A percentile compares a stretch with the other conserved stretches of the same genome.
Conservation (phyloP, 2,113 vertebrate species). For the Lontra canadensis region DNA sequence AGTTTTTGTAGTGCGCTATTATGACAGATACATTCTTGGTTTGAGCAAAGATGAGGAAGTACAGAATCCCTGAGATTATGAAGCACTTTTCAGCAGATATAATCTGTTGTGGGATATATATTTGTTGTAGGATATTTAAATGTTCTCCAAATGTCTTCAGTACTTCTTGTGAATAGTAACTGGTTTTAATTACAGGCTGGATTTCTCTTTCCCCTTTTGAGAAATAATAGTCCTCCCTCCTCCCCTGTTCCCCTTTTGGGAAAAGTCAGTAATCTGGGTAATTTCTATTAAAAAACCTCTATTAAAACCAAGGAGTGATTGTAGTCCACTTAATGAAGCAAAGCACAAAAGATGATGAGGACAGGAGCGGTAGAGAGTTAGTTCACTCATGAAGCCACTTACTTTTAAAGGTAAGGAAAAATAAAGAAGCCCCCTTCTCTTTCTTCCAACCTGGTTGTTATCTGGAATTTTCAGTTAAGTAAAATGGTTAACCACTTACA, state of each 20-base stretch:
- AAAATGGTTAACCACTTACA: constrained; percentile 45
- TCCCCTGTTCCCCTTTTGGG: background rate
- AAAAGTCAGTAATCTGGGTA: constrained; percentile 3
- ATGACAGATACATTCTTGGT: background rate
- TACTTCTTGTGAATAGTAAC: constrained; percentile 34
- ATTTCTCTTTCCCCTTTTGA: constrained; percentile 24
- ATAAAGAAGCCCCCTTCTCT: background rate
- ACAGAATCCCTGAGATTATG: background rate
- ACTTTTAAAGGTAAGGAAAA: background rate
- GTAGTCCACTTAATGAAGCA: background rate
- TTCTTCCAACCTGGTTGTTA: background rate
- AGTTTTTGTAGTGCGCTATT: background rate
- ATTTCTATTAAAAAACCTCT: constrained; percentile 36
- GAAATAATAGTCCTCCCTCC: background rate
- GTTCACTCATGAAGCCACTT: background rate
- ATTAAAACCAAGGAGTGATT: background rate
- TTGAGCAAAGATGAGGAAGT: background rate
- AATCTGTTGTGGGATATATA: background rate
- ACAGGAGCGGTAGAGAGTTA: background rate
- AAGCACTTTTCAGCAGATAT: background rate
- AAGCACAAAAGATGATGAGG: background rate
- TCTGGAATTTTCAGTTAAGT: constrained; percentile 36
- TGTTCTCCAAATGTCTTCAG: background rate
- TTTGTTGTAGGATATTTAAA: background rate
- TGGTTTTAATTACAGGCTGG: background rate